Percentiles rank a stretch among this genome's conserved stretches.
Conservation (phyloP, 1,140 invertebrate species). For the Lepidostoma basale region DNA sequence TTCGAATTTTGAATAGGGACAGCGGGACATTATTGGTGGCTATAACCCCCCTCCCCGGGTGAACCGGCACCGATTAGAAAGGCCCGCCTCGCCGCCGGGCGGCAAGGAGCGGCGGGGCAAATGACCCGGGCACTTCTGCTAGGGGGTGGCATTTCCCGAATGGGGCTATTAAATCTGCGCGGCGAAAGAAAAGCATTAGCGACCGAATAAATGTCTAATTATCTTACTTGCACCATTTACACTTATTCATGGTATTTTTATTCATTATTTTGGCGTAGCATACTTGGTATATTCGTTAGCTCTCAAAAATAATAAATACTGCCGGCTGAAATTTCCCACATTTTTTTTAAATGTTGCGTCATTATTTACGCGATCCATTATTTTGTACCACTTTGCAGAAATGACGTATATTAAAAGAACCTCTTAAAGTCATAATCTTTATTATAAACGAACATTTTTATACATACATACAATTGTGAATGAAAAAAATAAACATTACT, state of each 20-base stretch:
- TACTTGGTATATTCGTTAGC: too few relatives aligned
- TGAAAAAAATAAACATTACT: too few relatives aligned
- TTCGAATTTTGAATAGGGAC: constrained; percentile 7
- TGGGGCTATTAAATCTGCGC: background rate
- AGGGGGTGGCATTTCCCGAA: background rate
- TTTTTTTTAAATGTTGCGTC: too few relatives aligned
- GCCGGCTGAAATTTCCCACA: too few relatives aligned
- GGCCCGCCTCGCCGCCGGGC: background rate
- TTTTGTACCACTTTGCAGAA: too few relatives aligned
- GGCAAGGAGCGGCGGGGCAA: background rate
- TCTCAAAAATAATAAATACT: too few relatives aligned
- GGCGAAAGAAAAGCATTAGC: background rate
- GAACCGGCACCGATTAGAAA: background rate
- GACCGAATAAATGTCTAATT: constrained; percentile 8
- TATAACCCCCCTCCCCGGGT: background rate
- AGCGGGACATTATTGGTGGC: background rate
- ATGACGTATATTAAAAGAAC: too few relatives aligned
- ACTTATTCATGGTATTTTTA: background rate
- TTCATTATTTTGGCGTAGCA: background rate
- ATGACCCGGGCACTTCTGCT: background rate
- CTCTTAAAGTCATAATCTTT: too few relatives aligned
- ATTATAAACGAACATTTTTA: too few relatives aligned
- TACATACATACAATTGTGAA: too few relatives aligned
- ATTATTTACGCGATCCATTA: too few relatives aligned
- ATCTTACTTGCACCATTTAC: background rate